Evolutionary conservation across 1,140 invertebrate species (phyloP), one percentile per base, ranked within the genome.

Genomic region (Neodiprion pinetum): DNA sequence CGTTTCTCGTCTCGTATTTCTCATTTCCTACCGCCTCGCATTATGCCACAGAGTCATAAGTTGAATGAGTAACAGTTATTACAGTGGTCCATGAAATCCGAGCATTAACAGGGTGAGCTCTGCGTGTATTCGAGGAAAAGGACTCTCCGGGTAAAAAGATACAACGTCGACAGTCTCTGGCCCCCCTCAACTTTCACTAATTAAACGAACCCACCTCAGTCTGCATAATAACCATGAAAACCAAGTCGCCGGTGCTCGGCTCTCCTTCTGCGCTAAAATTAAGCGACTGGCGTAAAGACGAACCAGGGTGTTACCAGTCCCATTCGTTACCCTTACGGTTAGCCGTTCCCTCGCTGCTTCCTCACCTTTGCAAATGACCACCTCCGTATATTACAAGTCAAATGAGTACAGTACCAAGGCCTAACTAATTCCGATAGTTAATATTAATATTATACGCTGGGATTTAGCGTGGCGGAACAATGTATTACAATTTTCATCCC

Each of bases 291-390:
- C n/a, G 53, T n/a, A n/a, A 61, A 61, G 53, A 61, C 53, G 53
- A 61, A 61, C 53, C 53, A 11, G 11, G 53, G 53, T n/a, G 53
- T 61, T 61, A 61, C 11, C 11, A n/a, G 53, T 61, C 53, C 53
- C 53, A 61, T 61, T n/a, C 53, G 53, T 61, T 61, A 61, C 53
- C 53, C 53, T 11, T 61, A 61, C 53, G 53, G 11, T 61, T 61
- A 61, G 53, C n/a, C n/a, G 53, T 11, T 11, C 11, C 53, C 11
- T n/a, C 53, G 53, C 1, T 8, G 53, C 53, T 61, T 61, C 11
- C 53, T 61, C 53, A 61, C 53, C 53, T 61, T 61, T n/a, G 53
- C 53, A 61, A 61, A 61, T 61, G 53, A 61, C 53, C 53, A 61
- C 11, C 11, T 61, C 53, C 53, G n/a, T 61, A 61, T 61, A 61